Conservation (phyloP, 2,113 vertebrate species). For the Pluvialis apricaria region DNA sequence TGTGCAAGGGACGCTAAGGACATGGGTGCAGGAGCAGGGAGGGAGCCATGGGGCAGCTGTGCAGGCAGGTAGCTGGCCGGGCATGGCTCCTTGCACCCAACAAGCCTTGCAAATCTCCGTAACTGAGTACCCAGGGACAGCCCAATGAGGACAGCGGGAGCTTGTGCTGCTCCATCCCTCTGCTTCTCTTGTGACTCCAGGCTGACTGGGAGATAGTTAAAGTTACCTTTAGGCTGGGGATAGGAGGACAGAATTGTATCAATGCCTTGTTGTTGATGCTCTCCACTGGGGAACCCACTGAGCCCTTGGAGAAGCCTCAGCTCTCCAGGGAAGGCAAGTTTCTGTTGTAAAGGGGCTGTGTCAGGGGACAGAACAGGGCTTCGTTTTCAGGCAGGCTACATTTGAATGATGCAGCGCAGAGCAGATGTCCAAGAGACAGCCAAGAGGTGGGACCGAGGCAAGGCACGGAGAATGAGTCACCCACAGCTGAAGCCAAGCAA, state of each 20-base stretch:
- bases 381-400: neutral
- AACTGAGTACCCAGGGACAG: neutral
- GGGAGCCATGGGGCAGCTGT: neutral
- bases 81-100: neutral
- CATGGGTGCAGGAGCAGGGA: neutral
- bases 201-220: neutral
- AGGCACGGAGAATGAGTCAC: slow-evolving; percentile 29
- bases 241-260: neutral
- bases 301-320: neutral
- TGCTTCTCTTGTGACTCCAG: neutral
- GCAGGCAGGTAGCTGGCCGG: neutral
- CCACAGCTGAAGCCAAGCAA: neutral
- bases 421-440: slow-evolving; percentile 37
- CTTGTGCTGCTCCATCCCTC: neutral
- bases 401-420: neutral
- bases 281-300: neutral
- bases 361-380: neutral
- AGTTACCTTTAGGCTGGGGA: neutral
- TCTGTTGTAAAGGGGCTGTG: neutral
- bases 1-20: rapidly evolving
- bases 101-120: neutral
- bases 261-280: neutral
- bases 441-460: slow-evolving; percentile 15
- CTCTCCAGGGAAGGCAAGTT: neutral
- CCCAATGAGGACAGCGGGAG: neutral